Percentiles rank a stretch among this genome's conserved stretches.
Evolutionary conservation across 2,113 vertebrate genomes (phyloP).

Genomic region (Narcine bancroftii): DNA sequence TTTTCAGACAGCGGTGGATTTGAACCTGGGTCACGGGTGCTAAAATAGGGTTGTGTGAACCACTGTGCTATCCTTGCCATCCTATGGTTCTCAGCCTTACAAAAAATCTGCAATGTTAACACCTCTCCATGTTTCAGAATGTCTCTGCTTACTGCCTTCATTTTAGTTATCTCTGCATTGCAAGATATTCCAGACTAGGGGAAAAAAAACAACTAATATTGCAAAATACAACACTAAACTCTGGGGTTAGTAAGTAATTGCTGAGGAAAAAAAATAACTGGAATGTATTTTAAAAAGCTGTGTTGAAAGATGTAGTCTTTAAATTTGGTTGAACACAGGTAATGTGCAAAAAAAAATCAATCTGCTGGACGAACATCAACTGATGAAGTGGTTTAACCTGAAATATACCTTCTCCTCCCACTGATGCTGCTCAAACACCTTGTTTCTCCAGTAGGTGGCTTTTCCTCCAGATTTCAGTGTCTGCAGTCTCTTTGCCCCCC

Average conservation of each 20-base stretch:
- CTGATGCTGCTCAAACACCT: too few relatives aligned
- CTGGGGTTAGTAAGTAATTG: background rate
- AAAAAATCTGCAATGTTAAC: background rate
- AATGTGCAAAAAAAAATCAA: too few relatives aligned
- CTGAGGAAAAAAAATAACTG: background rate
- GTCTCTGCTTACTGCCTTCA: background rate
- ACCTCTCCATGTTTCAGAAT: background rate
- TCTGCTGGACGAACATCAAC: too few relatives aligned
- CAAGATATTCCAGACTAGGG: background rate
- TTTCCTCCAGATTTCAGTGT: too few relatives aligned
- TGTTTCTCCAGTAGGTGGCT: too few relatives aligned
- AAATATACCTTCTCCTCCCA: too few relatives aligned
- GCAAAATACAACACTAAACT: background rate
- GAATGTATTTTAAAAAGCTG: background rate
- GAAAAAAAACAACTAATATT: background rate
- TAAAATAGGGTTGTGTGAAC: too few relatives aligned
- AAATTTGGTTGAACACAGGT: background rate
- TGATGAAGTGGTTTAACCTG: too few relatives aligned
- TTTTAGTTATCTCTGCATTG: background rate
- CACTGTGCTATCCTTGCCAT: too few relatives aligned
- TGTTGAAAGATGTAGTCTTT: background rate
- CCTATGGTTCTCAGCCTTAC: background rate
- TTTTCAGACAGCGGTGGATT: too few relatives aligned
- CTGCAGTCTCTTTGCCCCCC: too few relatives aligned
- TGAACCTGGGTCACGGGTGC: too few relatives aligned